These are phyloP conservation scores for Lepidurus packardi DNA, from an alignment of 1,140 invertebrate species.

Conservation along the genomic window DNA sequence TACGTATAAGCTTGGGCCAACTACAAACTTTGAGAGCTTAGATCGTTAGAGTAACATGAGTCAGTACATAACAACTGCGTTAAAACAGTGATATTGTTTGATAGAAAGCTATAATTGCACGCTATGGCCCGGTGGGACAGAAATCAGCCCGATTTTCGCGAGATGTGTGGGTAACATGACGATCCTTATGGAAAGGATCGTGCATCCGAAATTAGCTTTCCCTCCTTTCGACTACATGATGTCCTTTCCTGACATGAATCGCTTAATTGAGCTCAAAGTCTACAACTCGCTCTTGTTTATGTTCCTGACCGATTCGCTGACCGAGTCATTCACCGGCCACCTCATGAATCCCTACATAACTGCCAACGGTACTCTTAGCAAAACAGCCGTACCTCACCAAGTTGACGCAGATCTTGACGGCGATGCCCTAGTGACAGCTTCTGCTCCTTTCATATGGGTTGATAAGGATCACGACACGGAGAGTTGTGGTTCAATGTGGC, in stretches of 20 bases:
- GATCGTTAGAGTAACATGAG: too few species aligned
- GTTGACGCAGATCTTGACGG: too few species aligned
- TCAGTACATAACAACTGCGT: too few species aligned
- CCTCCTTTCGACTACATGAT: conserved; percentile 3
- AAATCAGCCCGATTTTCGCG: background rate
- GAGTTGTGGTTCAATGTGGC: too few species aligned
- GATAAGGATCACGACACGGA: too few species aligned
- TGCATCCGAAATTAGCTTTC: background rate
- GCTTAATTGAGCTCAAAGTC: background rate
- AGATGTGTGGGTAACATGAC: background rate
- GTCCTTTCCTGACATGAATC: background rate
- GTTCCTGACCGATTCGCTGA: background rate
- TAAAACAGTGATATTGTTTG: background rate
- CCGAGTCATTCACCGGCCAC: background rate
- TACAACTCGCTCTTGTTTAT: background rate
- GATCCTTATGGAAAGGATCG: background rate
- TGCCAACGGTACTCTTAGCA: background rate
- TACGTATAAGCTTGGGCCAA: too few species aligned
- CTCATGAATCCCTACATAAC: background rate
- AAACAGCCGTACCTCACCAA: background rate
- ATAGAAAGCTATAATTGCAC: background rate
- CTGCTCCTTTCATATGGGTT: too few species aligned
- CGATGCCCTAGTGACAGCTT: too few species aligned
- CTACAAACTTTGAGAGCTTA: too few species aligned
- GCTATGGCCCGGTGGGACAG: background rate